Conservation (phyloP, 2,797 vertebrate genomes). For the Hypotaenidia okinawae region DNA sequence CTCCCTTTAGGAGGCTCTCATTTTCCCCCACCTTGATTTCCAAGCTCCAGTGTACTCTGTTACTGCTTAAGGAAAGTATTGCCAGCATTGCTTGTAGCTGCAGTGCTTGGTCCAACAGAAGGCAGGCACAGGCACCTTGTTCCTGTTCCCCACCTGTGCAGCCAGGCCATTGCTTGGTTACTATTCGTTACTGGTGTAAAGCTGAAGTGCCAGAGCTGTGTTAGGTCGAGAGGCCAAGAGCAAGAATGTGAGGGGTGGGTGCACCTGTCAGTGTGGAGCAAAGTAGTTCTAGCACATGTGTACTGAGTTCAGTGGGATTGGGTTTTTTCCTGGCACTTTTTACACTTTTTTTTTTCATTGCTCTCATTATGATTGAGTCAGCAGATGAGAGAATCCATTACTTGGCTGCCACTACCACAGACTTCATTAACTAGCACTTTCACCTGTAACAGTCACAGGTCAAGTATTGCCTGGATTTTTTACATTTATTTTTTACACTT, state of each 20-base stretch:
- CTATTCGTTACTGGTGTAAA: background rate
- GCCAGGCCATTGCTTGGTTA: background rate
- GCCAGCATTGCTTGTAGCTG: background rate
- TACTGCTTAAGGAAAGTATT: background rate
- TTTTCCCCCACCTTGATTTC: background rate
- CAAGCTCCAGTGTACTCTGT: background rate
- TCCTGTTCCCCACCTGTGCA: background rate
- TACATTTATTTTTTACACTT: background rate
- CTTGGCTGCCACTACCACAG: background rate
- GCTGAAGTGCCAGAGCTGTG: background rate
- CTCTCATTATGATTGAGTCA: background rate
- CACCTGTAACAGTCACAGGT: background rate
- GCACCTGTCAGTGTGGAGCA: background rate
- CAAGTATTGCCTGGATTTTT: background rate
- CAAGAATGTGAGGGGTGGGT: background rate
- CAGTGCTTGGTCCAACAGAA: background rate
- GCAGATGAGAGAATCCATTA: background rate
- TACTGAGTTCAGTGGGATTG: background rate
- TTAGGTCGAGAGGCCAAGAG: background rate
- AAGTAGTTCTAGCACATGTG: background rate
- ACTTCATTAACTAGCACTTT: background rate
- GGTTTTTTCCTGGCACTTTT: background rate
- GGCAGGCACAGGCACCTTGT: background rate
- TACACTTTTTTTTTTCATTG: background rate
- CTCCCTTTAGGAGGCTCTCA: background rate